phyloP scores from a whole-genome alignment of 2,113 vertebrate species.

The Caretta caretta region DNA sequence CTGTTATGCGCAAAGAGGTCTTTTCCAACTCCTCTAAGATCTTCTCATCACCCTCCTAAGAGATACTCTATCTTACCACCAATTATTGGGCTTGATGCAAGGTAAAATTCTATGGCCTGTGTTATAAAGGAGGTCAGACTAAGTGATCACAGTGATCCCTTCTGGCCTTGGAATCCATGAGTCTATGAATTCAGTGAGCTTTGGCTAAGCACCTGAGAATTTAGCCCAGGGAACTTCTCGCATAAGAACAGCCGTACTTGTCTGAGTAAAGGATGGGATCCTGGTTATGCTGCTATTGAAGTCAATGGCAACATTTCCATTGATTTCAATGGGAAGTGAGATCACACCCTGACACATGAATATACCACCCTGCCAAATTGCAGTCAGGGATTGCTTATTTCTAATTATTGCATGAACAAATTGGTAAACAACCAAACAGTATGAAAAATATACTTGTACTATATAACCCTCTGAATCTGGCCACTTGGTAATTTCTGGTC shows the following conservation, averaged over 20 bases:
- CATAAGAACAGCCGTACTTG: background rate
- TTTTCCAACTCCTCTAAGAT: background rate
- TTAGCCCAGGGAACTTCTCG: background rate
- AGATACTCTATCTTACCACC: background rate
- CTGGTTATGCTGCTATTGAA: conserved; percentile 5
- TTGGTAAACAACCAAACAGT: background rate
- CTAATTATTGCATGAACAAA: background rate
- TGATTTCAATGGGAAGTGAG: background rate
- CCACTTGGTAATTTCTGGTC: conserved; percentile 10
- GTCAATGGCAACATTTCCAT: conserved; percentile 21
- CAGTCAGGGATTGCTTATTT: background rate
- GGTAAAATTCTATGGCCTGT: background rate
- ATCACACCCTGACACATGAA: background rate
- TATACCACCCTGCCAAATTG: conserved; percentile 3
- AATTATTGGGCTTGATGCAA: background rate
- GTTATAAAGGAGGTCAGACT: background rate
- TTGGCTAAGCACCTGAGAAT: conserved; percentile 31
- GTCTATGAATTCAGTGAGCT: background rate
- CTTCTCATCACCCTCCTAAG: background rate
- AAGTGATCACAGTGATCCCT: background rate
- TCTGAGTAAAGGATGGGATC: background rate
- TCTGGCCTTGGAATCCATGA: background rate
- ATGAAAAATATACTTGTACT: conserved; percentile 11
- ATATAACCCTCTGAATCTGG: background rate
- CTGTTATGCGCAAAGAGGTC: background rate